phyloP scores from a whole-genome alignment of 2,888 invertebrate genomes.

The Meloe dianella region DNA sequence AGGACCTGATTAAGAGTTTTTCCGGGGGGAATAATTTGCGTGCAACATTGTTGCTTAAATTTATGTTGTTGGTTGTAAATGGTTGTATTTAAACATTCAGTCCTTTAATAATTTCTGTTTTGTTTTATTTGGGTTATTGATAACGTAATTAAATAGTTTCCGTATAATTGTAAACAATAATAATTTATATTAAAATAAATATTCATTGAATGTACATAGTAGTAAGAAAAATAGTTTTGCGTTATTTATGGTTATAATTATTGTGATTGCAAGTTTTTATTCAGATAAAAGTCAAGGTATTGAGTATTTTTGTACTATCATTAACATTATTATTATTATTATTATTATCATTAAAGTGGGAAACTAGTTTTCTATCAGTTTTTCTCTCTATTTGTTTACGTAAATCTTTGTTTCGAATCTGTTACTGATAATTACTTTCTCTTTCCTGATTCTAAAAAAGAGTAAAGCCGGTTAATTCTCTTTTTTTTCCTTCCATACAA shows the following conservation, averaged over 20 bases:
- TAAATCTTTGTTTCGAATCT: background rate
- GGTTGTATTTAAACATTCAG: too few relatives aligned
- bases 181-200: background rate
- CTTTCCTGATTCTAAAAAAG: background rate
- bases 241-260: slow-evolving; percentile 32
- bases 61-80: too few relatives aligned
- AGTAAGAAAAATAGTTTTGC: slow-evolving; percentile 25
- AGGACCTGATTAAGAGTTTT: too few relatives aligned
- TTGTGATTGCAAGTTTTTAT: slow-evolving; percentile 36
- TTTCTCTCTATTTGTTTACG: background rate
- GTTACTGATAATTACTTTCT: background rate
- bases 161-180: background rate
- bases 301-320: slow-evolving; percentile 32
- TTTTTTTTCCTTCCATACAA: background rate
- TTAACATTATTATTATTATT: slow-evolving; percentile 20
- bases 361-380: slow-evolving; percentile 27
- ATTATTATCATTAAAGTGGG: slow-evolving; percentile 22
- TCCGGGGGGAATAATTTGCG: too few relatives aligned
- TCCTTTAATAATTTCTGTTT: too few relatives aligned
- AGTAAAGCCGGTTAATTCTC: too few relatives aligned
- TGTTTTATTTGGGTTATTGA: background rate
- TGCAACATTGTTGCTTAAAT: too few relatives aligned
- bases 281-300: slow-evolving; percentile 40
- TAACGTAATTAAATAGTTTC: background rate
- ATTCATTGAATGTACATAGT: slow-evolving; percentile 9